Evolutionary conservation across 1,140 invertebrate genomes (phyloP).

Genomic region (Nephotettix cincticeps): DNA sequence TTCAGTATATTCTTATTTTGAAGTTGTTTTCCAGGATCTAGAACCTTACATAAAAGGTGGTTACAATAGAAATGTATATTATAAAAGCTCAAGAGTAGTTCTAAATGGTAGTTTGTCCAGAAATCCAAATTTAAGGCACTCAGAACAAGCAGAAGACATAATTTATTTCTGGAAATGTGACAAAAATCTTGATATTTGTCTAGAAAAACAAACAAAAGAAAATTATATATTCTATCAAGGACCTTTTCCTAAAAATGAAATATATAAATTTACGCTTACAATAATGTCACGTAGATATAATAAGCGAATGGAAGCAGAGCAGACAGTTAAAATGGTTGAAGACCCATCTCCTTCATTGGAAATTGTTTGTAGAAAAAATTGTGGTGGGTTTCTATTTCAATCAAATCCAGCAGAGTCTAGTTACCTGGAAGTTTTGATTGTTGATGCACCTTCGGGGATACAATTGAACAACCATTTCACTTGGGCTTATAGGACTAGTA

Average conservation of each 20-base stretch:
- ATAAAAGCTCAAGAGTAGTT: too few relatives aligned
- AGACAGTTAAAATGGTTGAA: neutral
- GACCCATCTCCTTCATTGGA: neutral
- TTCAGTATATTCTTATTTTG: too few relatives aligned
- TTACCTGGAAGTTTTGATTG: neutral
- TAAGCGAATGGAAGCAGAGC: neutral
- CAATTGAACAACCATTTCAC: neutral
- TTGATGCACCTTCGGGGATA: neutral
- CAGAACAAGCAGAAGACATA: too few relatives aligned
- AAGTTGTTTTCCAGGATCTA: too few relatives aligned
- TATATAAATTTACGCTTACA: neutral
- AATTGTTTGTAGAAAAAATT: neutral
- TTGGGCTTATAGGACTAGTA: neutral
- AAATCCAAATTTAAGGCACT: too few relatives aligned
- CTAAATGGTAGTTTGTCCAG: too few relatives aligned
- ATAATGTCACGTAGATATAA: neutral
- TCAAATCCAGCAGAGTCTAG: neutral
- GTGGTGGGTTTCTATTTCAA: neutral
- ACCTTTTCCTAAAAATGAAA: neutral
- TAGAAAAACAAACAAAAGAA: neutral
- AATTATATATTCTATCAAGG: neutral
- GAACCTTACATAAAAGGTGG: too few relatives aligned
- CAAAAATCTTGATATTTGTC: neutral
- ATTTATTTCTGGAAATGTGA: too few relatives aligned
- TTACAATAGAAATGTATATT: too few relatives aligned